Evolutionary conservation across 1,140 invertebrate species (phyloP).

Genomic region (Apis cerana): DNA sequence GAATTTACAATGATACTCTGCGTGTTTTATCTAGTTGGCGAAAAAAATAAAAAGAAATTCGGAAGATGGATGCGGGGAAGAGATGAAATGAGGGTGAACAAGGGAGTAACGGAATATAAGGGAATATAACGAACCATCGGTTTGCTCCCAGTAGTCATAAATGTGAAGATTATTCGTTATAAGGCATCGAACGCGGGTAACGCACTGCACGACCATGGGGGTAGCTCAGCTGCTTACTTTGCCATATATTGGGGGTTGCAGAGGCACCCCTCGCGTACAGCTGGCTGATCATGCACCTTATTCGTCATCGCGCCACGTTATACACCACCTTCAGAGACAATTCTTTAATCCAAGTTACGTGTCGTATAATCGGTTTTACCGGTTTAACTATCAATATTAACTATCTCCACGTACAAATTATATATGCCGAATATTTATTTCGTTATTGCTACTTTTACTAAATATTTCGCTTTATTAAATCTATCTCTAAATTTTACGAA

Average conservation of each 20-base stretch:
- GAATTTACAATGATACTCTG: neutral
- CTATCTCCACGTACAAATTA: no score
- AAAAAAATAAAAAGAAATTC: neutral
- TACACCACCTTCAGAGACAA: conserved; percentile 12
- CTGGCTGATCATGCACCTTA: conserved; percentile 60
- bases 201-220: conserved; percentile 47
- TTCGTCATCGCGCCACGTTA: conserved; percentile 41
- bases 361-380: no score
- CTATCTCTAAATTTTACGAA: no score
- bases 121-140: conserved; percentile 25
- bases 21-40: neutral
- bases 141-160: conserved; percentile 31
- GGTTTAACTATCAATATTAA: no score
- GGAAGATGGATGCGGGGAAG: neutral
- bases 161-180: conserved; percentile 50
- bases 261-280: conserved; percentile 62
- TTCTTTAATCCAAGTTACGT: neutral
- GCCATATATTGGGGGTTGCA: conserved; percentile 56
- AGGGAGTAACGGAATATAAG: neutral
- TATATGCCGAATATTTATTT: no score
- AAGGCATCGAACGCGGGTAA: conserved; percentile 37
- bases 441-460: no score
- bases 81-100: neutral
- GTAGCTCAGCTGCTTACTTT: conserved; percentile 66
- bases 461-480: no score